phyloP scores from a whole-genome alignment of 64 coral and sea anemone species.

The Pocillopora verrucosa region DNA sequence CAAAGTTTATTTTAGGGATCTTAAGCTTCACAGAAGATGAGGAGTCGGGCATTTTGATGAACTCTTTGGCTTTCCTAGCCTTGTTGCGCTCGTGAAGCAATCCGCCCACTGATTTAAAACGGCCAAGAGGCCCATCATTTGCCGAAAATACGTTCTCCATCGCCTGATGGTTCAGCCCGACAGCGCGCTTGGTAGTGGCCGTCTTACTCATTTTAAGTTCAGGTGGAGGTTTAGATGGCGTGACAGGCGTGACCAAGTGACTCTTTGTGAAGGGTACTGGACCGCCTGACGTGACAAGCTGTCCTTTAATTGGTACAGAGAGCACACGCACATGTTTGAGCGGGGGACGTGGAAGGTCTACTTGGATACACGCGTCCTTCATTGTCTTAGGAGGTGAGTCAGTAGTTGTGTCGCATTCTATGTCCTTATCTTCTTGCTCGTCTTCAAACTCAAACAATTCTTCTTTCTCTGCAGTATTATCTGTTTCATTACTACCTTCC shows the following conservation, averaged over 20 bases:
- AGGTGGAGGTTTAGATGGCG: constrained; percentile 74
- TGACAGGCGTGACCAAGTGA: constrained; percentile 84
- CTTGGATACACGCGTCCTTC: constrained; percentile 92
- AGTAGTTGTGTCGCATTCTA: constrained; percentile 90
- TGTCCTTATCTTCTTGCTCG: constrained; percentile 52
- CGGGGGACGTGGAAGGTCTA: constrained; percentile 77
- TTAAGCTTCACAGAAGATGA: constrained; percentile 59
- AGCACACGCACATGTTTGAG: constrained; percentile 81
- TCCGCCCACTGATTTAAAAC: constrained; percentile 61
- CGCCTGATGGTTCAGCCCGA: constrained; percentile 82
- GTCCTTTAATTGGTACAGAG: constrained; percentile 87
- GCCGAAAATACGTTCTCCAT: constrained; percentile 90
- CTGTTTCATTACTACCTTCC: not conserved
- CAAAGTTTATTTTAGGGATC: constrained; percentile 99
- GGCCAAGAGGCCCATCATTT: constrained; percentile 73
- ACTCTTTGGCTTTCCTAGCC: constrained; percentile 53
- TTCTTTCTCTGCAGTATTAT: not conserved
- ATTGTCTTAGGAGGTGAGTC: constrained; percentile 55
- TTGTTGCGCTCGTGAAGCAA: constrained; percentile 60
- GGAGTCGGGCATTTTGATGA: constrained; percentile 44
- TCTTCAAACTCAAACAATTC: constrained; percentile 6
- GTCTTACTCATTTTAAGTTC: constrained; percentile 88
- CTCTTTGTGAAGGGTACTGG: constrained; percentile 88
- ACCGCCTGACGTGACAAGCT: constrained; percentile 65
- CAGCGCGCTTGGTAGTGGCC: constrained; percentile 79